Conservation (phyloP, 2,113 vertebrate genomes). For the Melanerpes formicivorus region DNA sequence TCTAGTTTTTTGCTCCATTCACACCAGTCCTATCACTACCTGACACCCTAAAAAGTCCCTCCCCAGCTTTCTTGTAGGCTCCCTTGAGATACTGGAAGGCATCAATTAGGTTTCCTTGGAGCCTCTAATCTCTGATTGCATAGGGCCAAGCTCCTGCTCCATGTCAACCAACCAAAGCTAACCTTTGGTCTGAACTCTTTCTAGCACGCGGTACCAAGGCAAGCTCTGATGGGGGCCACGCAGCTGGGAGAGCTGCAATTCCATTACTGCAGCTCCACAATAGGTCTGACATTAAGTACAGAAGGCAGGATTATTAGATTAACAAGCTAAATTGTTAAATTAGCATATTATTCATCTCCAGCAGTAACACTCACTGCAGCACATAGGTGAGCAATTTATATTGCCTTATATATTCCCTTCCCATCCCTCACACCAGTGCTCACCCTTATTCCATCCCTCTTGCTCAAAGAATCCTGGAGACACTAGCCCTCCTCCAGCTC, state of each 20-base stretch:
- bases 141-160: not conserved
- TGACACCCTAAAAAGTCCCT: no score
- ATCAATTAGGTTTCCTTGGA: no score
- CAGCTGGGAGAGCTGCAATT: slow-evolving; percentile 1
- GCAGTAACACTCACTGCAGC: not conserved
- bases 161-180: not conserved
- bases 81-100: no score
- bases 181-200: not conserved
- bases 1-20: no score
- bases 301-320: slow-evolving; percentile 52
- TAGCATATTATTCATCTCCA: slow-evolving; percentile 26
- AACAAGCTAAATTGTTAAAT: slow-evolving; percentile 33
- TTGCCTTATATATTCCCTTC: not conserved
- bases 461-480: not conserved
- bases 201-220: slow-evolving; percentile 1
- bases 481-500: not conserved
- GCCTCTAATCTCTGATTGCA: not conserved
- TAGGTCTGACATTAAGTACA: not conserved
- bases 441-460: not conserved
- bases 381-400: not conserved
- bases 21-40: no score
- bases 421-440: not conserved
- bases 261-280: slow-evolving; percentile 38
- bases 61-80: no score
- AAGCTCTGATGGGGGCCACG: not conserved